Base-by-base conservation (phyloP, 2,888 invertebrate genomes). In the Brachyopa scutellaris region DNA sequence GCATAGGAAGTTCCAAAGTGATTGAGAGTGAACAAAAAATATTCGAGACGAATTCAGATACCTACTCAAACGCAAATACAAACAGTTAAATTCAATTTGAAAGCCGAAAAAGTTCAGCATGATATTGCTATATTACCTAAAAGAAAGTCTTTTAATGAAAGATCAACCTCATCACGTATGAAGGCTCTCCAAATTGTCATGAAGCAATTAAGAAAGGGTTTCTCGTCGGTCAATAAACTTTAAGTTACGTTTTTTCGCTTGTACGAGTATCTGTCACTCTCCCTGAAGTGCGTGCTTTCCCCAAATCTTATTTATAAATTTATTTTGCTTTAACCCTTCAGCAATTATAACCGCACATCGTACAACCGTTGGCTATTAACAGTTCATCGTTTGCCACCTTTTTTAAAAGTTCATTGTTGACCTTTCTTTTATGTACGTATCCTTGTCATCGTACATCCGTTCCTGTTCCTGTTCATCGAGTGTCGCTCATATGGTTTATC, bases 401-500 rank as follows among this genome's bases (percentile, higher is more conserved):
- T 51, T 31, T 19, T 42, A 11, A 1, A 7, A 53, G n/a, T 53
- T 53, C 38, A 57, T 57, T 53, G 33, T 57, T 19, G 38, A 17
- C 21, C 38, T 13, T 38, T 13, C 23, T 23, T n/a, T 29, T 31
- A 15, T 31, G 29, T 15, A 31, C 8, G n/a, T n/a, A n/a, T n/a
- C n/a, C n/a, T n/a, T n/a, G n/a, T n/a, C n/a, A n/a, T n/a, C n/a
- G n/a, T n/a, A n/a, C n/a, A n/a, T n/a, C 51, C 13, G 13, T 15
- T 23, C 33, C 64, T 33, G n/a, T n/a, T n/a, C 45, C 29, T 45
- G 17, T 36, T 55, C 26, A 64, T 53, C 47, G 36, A 57, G 21
- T 55, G 55, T 31, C 21, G 57, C 38, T 38, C 53, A 64, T 64
- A n/a, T n/a, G 53, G 62, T 11, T 29, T 72, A 29, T 11, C 55